phyloP scores from a whole-genome alignment of 1,140 invertebrate genomes.

The Drosophila aff. region DNA sequence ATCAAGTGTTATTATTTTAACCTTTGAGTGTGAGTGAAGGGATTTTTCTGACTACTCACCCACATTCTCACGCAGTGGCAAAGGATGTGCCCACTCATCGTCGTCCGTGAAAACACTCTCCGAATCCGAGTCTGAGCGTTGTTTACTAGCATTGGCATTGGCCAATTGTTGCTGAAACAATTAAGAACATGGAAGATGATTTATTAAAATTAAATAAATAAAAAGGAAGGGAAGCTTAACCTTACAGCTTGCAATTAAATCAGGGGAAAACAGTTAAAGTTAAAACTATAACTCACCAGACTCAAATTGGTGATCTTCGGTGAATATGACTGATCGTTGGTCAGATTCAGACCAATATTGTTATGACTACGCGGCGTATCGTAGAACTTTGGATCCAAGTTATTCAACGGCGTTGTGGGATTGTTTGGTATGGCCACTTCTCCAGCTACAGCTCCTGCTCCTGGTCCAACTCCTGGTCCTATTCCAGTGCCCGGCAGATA shows the following conservation, averaged over 20 bases:
- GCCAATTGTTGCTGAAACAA: conserved; percentile 62
- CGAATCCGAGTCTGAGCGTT: conserved; percentile 86
- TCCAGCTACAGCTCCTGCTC: neutral
- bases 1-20: neutral
- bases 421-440: conserved; percentile 52
- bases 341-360: conserved; percentile 84
- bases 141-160: conserved; percentile 55
- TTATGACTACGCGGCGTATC: conserved; percentile 86
- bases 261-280: too few relatives aligned
- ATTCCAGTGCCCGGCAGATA: conserved; percentile 48
- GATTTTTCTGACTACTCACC: conserved; percentile 43
- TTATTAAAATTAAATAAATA: too few relatives aligned
- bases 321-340: conserved; percentile 83
- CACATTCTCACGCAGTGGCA: conserved; percentile 80
- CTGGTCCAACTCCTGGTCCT: neutral
- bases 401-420: conserved; percentile 78
- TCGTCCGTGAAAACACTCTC: conserved; percentile 88
- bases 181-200: neutral
- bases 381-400: conserved; percentile 86
- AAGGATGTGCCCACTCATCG: conserved; percentile 86
- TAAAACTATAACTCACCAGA: conserved; percentile 54
- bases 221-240: too few relatives aligned
- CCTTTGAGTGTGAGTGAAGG: too few relatives aligned
- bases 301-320: conserved; percentile 83
- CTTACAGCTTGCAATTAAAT: too few relatives aligned